Evolutionary conservation across 2,113 vertebrate species (phyloP), one percentile per base, ranked within the genome.

Genomic region (Eidolon helvum): DNA sequence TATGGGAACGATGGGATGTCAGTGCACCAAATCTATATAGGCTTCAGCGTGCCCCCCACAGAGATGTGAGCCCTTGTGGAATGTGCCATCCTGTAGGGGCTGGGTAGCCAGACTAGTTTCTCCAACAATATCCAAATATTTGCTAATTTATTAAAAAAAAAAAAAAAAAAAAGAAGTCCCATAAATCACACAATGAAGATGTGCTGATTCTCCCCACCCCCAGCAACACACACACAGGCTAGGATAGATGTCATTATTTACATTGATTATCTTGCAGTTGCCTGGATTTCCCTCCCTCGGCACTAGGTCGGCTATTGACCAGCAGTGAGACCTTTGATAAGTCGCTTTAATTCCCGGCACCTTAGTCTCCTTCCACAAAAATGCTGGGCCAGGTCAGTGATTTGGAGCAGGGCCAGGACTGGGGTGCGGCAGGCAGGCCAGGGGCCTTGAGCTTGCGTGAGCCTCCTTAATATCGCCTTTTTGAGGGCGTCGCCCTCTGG

Each of bases 41-140:
- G 48, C 75, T 30, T 3, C 6, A 33, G 78, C 0, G 12, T 15
- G n/a, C 9, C 26, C 45, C 74, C 26, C 1, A 14, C 0, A 0
- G 83, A 84, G 45, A 21, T 30, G 38, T 57, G 16, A 22, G 5
- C 8, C 30, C 26, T 74, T 33, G 53, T 21, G 38, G 53, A 45
- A 26, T 4, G 19, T 16, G 33, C 28, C 1, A 7, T 50, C 19
- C 69, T 72, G 1, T 10, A 15, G 30, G 0, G n/a, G 40, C 12
- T 16, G 4, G 14, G 11, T 21, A 35, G 22, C 45, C 79, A 90
- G 55, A 53, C 33, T 11, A 7, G 9, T 4, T 93, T 66, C 43
- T 77, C 53, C 15, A 48, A 5, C 14, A 38, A 24, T 43, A 5
- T 35, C 26, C n/a, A 28, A 45, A 40, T 53, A 45, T 35, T 61